A percentile compares a stretch with the other conserved stretches of the same genome.
These are phyloP conservation scores for Calameuta pallipes DNA, from an alignment of 2,888 invertebrate species.

Conservation along the genomic window DNA sequence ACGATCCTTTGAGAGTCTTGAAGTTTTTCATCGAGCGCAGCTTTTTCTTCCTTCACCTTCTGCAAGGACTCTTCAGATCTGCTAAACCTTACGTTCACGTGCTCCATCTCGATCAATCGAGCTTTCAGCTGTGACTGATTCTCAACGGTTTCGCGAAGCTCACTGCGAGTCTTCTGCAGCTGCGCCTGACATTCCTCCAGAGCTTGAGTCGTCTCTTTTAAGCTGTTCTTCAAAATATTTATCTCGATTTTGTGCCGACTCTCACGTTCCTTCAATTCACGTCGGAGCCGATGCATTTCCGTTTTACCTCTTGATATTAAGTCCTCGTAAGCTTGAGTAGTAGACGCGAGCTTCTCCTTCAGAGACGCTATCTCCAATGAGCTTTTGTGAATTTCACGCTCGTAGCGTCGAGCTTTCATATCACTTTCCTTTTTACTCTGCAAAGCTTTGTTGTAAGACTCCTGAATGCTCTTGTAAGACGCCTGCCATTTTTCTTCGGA, in stretches of 20 bases:
- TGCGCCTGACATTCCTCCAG: conserved; percentile 53
- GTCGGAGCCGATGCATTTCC: conserved; percentile 44
- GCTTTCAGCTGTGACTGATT: conserved; percentile 38
- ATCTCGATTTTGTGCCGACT: conserved; percentile 47
- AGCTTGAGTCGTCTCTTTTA: conserved; percentile 51
- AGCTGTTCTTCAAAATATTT: conserved; percentile 43
- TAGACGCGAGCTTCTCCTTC: conserved; percentile 44
- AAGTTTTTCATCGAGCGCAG: conserved; percentile 48
- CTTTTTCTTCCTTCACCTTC: conserved; percentile 51
- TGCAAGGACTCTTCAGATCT: conserved; percentile 47
- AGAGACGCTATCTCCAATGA: conserved; percentile 37
- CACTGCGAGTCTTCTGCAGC: conserved; percentile 46
- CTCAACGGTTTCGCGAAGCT: conserved; percentile 44
- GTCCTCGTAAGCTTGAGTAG: conserved; percentile 49
- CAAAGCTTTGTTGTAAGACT: conserved; percentile 30
- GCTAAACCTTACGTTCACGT: conserved; percentile 26
- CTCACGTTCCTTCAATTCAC: conserved; percentile 51
- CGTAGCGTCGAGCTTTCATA: conserved; percentile 36
- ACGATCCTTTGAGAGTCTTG: conserved; percentile 42
- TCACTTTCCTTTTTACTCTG: conserved; percentile 44
- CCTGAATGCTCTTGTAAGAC: conserved; percentile 40
- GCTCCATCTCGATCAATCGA: conserved; percentile 45
- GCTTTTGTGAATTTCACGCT: conserved; percentile 47
- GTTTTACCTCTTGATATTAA: conserved; percentile 42
- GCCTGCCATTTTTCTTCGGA: conserved; percentile 38